Conservation (phyloP, 2,888 invertebrate species). For the Coremacera marginata region DNA sequence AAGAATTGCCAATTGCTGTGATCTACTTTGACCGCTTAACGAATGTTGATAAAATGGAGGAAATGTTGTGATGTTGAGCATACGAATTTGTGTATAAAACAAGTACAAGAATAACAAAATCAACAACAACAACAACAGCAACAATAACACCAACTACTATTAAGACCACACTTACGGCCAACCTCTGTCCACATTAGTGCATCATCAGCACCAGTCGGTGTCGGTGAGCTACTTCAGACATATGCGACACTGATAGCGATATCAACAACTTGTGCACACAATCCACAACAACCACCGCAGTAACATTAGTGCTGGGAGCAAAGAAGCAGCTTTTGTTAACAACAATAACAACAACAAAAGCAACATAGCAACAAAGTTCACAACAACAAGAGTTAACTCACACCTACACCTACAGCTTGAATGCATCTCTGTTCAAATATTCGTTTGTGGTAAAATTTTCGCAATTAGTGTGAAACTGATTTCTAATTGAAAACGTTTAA, state of each 20-base stretch:
- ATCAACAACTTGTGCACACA: not conserved
- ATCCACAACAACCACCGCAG: not conserved
- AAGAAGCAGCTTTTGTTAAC: not conserved
- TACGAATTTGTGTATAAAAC: too few relatives aligned
- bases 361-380: not conserved
- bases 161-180: too few relatives aligned
- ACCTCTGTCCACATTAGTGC: too few relatives aligned
- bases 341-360: not conserved
- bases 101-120: too few relatives aligned
- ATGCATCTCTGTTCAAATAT: not conserved
- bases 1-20: too few relatives aligned
- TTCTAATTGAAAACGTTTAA: not conserved
- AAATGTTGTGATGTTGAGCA: too few relatives aligned
- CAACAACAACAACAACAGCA: too few relatives aligned
- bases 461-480: not conserved
- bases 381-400: not conserved
- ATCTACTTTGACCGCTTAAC: too few relatives aligned
- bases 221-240: not conserved
- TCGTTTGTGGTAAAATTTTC: not conserved
- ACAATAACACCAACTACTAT: too few relatives aligned
- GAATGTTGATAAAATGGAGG: too few relatives aligned
- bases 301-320: not conserved
- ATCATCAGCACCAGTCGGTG: too few relatives aligned
- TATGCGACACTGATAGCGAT: not conserved
- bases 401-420: not conserved